Conservation (phyloP, 2,888 invertebrate species). For the Volucella inanis region DNA sequence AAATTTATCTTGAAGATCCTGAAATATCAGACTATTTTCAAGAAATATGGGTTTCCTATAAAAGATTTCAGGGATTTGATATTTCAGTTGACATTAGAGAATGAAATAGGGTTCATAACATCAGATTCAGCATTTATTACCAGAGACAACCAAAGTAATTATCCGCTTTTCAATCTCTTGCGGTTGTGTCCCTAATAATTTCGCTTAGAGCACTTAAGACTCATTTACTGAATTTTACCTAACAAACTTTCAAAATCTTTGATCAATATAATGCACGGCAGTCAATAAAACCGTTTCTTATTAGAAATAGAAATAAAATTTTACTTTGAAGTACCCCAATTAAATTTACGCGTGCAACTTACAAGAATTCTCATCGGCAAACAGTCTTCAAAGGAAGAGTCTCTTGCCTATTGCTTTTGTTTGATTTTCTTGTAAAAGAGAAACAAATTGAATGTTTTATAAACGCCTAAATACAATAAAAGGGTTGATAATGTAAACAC, state of each 20-base stretch:
- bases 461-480: slow-evolving; percentile 25
- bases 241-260: background rate
- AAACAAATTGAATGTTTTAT: slow-evolving; percentile 14
- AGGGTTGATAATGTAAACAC: slow-evolving; percentile 43
- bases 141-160: too few species aligned
- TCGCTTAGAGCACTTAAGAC: too few species aligned
- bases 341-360: slow-evolving; percentile 50
- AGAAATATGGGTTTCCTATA: too few species aligned
- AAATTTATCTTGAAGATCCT: too few species aligned
- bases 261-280: slow-evolving; percentile 32
- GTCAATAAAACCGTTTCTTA: slow-evolving; percentile 29
- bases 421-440: slow-evolving; percentile 37
- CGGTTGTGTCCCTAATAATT: too few species aligned
- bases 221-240: too few species aligned
- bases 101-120: too few species aligned
- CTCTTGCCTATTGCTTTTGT: slow-evolving; percentile 21
- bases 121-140: too few species aligned
- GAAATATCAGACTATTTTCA: too few species aligned
- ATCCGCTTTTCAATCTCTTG: too few species aligned
- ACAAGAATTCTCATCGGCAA: slow-evolving; percentile 11
- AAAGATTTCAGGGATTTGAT: too few species aligned
- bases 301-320: slow-evolving; percentile 8
- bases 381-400: slow-evolving; percentile 31
- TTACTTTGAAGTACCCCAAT: slow-evolving; percentile 46
- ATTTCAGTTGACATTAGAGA: too few species aligned